These are phyloP conservation scores for Petrocephalus schoutedeni DNA, from an alignment of 2,797 vertebrate species.

Conservation along the genomic window DNA sequence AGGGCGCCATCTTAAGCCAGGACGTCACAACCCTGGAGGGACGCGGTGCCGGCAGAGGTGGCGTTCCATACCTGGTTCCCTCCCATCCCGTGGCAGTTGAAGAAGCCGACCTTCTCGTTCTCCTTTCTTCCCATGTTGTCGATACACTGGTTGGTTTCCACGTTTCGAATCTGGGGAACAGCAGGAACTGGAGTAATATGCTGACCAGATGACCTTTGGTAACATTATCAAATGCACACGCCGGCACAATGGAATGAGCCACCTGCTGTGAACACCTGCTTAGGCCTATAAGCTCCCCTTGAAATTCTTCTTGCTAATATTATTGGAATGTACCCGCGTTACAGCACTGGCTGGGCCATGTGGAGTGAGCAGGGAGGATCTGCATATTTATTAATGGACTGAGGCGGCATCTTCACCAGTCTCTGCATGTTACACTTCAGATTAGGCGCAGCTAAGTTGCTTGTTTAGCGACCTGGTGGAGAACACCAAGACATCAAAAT, in stretches of 20 bases:
- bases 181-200: constrained; percentile 8
- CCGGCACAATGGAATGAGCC: background rate
- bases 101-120: constrained; percentile 97
- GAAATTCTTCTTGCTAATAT: background rate
- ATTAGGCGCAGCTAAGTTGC: background rate
- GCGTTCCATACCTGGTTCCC: constrained; percentile 87
- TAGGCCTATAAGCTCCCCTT: background rate
- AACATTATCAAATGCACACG: background rate
- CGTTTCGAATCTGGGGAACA: constrained; percentile 83
- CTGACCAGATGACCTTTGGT: background rate
- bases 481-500: background rate
- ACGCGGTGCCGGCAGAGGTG: background rate
- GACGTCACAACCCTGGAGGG: background rate
- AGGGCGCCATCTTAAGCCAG: background rate
- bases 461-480: background rate
- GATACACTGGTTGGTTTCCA: constrained; percentile 95
- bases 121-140: constrained; percentile 99
- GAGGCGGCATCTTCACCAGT: background rate
- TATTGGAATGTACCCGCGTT: background rate
- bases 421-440: background rate
- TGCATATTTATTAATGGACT: background rate
- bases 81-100: constrained; percentile 98
- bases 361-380: background rate
- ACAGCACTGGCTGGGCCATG: background rate
- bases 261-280: background rate